phyloP scores from a whole-genome alignment of 2,113 vertebrate genomes.

The Corythornis vintsioides region DNA sequence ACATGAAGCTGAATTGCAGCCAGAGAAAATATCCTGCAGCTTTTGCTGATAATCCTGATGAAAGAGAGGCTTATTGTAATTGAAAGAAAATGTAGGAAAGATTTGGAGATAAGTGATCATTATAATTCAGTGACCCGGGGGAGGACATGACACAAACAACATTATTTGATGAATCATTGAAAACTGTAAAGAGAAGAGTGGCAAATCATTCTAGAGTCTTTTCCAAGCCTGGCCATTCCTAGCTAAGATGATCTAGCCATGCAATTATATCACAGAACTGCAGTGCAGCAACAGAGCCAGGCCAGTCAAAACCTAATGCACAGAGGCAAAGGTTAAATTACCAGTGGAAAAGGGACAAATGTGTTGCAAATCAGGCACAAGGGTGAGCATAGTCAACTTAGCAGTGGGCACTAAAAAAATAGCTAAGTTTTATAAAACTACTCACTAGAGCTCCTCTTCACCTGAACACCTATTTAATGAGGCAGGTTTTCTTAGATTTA shows the following conservation, averaged over 20 bases:
- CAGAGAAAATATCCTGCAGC: constrained; percentile 58
- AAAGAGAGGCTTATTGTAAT: constrained; percentile 42
- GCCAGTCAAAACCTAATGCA: background rate
- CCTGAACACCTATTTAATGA: background rate
- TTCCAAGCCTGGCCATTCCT: background rate
- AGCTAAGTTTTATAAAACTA: background rate
- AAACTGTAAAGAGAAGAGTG: background rate
- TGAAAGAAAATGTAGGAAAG: constrained; percentile 37
- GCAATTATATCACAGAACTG: background rate
- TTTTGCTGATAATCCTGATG: constrained; percentile 44
- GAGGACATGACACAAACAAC: background rate
- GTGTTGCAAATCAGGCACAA: background rate
- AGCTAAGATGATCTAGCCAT: background rate
- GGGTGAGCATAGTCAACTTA: background rate
- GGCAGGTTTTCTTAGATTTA: background rate
- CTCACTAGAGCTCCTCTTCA: background rate
- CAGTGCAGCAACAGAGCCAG: background rate
- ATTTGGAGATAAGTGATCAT: constrained; percentile 23
- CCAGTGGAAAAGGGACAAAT: background rate
- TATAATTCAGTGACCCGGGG: constrained; percentile 13
- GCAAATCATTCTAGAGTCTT: background rate
- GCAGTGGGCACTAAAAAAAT: background rate
- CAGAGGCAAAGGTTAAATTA: background rate
- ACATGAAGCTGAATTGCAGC: constrained; percentile 40
- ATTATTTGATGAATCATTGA: background rate